phyloP scores from a whole-genome alignment of 2,113 vertebrate species.

The Mobula hypostoma region DNA sequence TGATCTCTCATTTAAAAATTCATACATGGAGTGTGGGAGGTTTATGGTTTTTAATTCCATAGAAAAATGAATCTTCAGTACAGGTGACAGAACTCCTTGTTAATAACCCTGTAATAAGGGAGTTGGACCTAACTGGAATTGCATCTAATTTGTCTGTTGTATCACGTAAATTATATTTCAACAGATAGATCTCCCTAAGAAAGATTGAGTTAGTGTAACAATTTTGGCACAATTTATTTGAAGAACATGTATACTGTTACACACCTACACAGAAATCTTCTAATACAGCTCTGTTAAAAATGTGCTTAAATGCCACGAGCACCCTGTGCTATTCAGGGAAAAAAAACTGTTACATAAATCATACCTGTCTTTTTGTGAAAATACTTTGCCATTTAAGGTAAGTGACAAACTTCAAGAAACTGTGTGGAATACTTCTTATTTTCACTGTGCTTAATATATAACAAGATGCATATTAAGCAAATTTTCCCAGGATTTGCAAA shows the following conservation, averaged over 20 bases:
- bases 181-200: background rate
- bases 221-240: background rate
- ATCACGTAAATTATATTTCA: constrained; percentile 11
- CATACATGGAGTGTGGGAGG: background rate
- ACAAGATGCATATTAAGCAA: background rate
- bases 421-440: constrained; percentile 13
- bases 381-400: constrained; percentile 18
- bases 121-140: background rate
- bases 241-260: background rate
- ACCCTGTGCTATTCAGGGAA: constrained; percentile 8
- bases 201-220: background rate
- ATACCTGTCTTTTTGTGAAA: constrained; percentile 21
- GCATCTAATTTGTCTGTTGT: background rate
- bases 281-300: constrained; percentile 24
- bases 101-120: background rate
- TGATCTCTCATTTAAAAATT: background rate
- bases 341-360: constrained; percentile 24
- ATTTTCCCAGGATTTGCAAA: background rate
- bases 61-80: background rate
- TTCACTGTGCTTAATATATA: constrained; percentile 13
- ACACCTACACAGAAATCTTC: background rate
- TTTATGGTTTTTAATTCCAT: background rate
- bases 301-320: constrained; percentile 8
- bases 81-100: background rate
- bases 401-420: constrained; percentile 20